phyloP scores from a whole-genome alignment of 2,888 invertebrate species.

The Drepana falcataria region DNA sequence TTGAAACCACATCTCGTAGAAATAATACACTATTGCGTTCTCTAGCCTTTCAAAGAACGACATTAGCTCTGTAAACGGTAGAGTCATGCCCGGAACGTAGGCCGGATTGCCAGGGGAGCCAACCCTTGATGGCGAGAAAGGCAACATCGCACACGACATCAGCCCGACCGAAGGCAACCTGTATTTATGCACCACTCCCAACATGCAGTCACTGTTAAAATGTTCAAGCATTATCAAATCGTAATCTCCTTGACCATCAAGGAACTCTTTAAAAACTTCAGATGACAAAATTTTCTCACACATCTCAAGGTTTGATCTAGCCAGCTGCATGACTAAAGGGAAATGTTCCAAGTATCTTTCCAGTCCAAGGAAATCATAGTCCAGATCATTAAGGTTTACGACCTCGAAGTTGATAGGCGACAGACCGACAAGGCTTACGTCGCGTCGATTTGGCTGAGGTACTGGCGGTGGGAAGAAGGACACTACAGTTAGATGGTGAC shows the following conservation, averaged over 20 bases:
- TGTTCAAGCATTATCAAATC: constrained; percentile 68
- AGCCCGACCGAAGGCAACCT: constrained; percentile 55
- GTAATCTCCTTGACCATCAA: constrained; percentile 45
- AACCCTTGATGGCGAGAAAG: constrained; percentile 52
- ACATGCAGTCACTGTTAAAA: constrained; percentile 70
- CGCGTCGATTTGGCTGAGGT: constrained; percentile 27
- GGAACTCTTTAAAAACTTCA: constrained; percentile 37
- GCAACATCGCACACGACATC: constrained; percentile 50
- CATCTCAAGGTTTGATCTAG: constrained; percentile 24
- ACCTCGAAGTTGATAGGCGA: constrained; percentile 35
- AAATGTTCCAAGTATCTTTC: constrained; percentile 24
- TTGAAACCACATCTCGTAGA: constrained; percentile 36
- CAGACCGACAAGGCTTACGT: constrained; percentile 38
- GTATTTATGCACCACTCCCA: constrained; percentile 59
- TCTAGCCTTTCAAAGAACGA: constrained; percentile 52
- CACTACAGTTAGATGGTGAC: constrained; percentile 67
- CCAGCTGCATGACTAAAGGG: constrained; percentile 18
- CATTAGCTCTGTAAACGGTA: constrained; percentile 47
- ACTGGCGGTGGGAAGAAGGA: constrained; percentile 54
- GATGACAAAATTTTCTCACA: constrained; percentile 42
- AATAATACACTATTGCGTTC: constrained; percentile 47
- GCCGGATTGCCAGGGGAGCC: constrained; percentile 61
- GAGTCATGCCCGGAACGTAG: constrained; percentile 47
- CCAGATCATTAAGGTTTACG: constrained; percentile 30
- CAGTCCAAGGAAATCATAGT: constrained; percentile 24